phyloP scores from a whole-genome alignment of 2,797 vertebrate genomes.

The Columba guinea region DNA sequence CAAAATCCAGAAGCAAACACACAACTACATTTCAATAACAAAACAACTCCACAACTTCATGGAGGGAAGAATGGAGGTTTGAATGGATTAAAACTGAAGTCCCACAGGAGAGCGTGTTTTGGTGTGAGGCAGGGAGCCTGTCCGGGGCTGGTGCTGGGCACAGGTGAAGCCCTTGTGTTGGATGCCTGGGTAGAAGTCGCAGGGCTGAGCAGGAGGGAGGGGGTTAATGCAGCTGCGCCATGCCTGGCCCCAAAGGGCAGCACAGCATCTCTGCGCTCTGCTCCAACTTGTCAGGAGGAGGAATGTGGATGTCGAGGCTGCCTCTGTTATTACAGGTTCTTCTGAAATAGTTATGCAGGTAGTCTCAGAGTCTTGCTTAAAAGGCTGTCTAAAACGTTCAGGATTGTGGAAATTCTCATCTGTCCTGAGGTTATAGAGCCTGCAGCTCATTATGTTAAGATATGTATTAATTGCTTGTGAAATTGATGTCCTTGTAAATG shows the following conservation, averaged over 20 bases:
- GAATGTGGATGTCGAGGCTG: constrained; percentile 19
- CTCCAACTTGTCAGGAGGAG: constrained; percentile 29
- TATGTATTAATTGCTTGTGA: constrained; percentile 36
- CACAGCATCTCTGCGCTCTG: neutral
- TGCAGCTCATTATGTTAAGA: constrained; percentile 21
- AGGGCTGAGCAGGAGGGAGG: neutral
- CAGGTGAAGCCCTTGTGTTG: neutral
- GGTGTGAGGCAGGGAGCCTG: neutral
- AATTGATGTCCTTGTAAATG: constrained; percentile 15
- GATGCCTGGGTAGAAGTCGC: neutral
- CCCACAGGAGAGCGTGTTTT: neutral
- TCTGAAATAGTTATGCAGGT: constrained; percentile 3
- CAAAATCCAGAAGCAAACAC: neutral
- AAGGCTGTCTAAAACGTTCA: neutral
- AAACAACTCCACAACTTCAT: neutral
- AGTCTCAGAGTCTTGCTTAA: neutral
- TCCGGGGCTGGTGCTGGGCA: neutral
- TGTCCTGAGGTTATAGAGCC: constrained; percentile 14
- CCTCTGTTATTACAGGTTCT: constrained; percentile 32
- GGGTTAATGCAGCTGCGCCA: neutral
- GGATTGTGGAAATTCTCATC: neutral
- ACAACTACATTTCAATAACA: neutral
- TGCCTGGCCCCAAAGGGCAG: neutral
- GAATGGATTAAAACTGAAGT: neutral
- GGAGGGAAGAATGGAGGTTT: neutral